Conservation (phyloP, 2,888 invertebrate species). For the Sinhomidia bicolor region DNA sequence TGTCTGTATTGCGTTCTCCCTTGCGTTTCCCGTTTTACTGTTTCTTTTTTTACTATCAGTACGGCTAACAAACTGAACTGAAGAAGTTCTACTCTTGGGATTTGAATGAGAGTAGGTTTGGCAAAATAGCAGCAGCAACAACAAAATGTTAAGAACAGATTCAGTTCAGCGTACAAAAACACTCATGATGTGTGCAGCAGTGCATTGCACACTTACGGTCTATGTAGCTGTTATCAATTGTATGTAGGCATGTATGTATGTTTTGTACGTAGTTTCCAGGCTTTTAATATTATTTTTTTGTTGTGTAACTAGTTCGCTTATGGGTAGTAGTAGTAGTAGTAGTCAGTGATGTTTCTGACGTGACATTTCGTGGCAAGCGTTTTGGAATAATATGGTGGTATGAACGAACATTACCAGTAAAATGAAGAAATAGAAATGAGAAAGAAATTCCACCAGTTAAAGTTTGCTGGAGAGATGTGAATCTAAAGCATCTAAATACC, state of each 20-base stretch:
- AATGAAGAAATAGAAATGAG: neutral
- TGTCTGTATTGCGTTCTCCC: neutral
- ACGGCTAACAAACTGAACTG: neutral
- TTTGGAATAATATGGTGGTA: too few relatives aligned
- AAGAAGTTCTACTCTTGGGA: slow-evolving; percentile 46
- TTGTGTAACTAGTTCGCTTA: slow-evolving; percentile 27
- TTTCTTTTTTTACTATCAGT: neutral
- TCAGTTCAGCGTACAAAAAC: neutral
- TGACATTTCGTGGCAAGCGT: slow-evolving; percentile 55
- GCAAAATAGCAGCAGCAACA: neutral
- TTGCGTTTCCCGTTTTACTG: neutral
- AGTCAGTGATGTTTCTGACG: slow-evolving; percentile 31
- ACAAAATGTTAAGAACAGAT: slow-evolving; percentile 8
- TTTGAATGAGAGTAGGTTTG: slow-evolving; percentile 10
- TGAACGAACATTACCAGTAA: neutral
- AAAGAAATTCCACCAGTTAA: neutral
- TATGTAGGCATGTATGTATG: neutral
- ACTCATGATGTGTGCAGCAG: neutral
- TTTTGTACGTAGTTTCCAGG: neutral
- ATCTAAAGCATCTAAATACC: neutral
- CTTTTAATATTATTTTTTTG: too few relatives aligned
- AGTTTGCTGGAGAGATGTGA: neutral
- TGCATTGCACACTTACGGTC: neutral
- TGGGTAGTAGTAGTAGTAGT: too few relatives aligned
- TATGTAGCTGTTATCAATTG: neutral